phyloP scores from a whole-genome alignment of 2,888 invertebrate genomes.

The Heliconius charithonia region DNA sequence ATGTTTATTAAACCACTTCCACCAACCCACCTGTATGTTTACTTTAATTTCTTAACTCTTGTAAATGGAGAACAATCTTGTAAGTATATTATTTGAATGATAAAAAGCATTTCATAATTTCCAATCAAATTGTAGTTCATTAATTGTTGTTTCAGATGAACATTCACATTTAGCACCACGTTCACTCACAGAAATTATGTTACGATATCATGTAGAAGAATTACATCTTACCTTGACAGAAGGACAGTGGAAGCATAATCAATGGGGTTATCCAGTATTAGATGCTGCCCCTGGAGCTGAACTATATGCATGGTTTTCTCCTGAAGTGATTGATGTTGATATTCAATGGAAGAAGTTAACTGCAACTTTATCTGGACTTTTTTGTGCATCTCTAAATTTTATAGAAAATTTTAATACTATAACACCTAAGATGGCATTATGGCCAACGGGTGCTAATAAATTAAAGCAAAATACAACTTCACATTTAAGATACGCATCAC shows the following conservation, averaged over 20 bases:
- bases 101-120: neutral
- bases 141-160: slow-evolving; percentile 83
- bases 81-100: slow-evolving; percentile 71
- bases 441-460: slow-evolving; percentile 87
- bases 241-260: slow-evolving; percentile 96
- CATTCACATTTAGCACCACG: slow-evolving; percentile 95
- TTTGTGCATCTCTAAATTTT: slow-evolving; percentile 98
- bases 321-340: slow-evolving; percentile 87
- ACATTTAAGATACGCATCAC: slow-evolving; percentile 91
- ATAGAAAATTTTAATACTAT: slow-evolving; percentile 93
- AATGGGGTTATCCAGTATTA: slow-evolving; percentile 96
- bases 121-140: neutral
- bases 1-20: slow-evolving; percentile 92
- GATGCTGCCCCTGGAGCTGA: slow-evolving; percentile 97
- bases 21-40: slow-evolving; percentile 92
- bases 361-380: slow-evolving; percentile 95
- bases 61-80: slow-evolving; percentile 86
- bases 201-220: slow-evolving; percentile 93
- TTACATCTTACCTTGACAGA: slow-evolving; percentile 95
- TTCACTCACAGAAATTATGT: slow-evolving; percentile 93
- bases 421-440: slow-evolving; percentile 91
- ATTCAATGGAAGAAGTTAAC: slow-evolving; percentile 94
- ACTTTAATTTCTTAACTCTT: slow-evolving; percentile 95
- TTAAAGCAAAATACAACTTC: slow-evolving; percentile 78
- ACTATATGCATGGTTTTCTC: slow-evolving; percentile 95